Evolutionary conservation across 1,140 invertebrate species (phyloP), one percentile per base, ranked within the genome.

Genomic region (Ips nitidus): DNA sequence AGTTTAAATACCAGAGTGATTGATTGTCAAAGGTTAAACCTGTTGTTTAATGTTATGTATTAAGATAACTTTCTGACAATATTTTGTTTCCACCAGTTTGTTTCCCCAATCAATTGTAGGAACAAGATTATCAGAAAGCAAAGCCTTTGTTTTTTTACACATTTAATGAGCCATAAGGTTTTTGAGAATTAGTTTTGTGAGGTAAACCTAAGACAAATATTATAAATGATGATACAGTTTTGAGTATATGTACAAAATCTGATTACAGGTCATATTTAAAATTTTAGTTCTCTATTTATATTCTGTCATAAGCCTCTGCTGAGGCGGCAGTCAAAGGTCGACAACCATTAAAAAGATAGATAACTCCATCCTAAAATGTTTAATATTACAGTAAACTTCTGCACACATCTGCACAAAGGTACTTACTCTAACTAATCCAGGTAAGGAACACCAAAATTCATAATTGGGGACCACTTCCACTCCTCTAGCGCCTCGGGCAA

Each of bases 381-480:
- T 39, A 69, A 57, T 3, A 52, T 43, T 43, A 58, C 39, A 5
- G 8, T 52, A 4, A 59, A 50, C 40, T 58, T 39, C 1, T 42
- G 1, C 39, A 59, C 38, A 5, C 7, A 3, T 2, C 40, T 38
- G 7, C 41, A 4, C 57, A 42, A 64, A 22, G 22, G 22, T 40
- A 69, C 47, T 77, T 79, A 86, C 85, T 76, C 79, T 84, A n/a
- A 86, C 80, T 72, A 86, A 80, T 74, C 80, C 79, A 36, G 85
- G 85, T 47, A 86, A 73, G 61, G 84, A 83, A 41, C 75, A 78
- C 85, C 85, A 86, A 75, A 86, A 86, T 67, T 78, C 81, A 59
- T 84, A 74, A 76, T 86, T 85, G 1, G 85, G 85, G 71, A 86
- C 82, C 41, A 85, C 80, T 79, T 86, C 85, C 22, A 82, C 68